Percentiles rank a stretch among this genome's conserved stretches.
Conservation (phyloP, 2,888 invertebrate species). For the Palloptera scutellata region DNA sequence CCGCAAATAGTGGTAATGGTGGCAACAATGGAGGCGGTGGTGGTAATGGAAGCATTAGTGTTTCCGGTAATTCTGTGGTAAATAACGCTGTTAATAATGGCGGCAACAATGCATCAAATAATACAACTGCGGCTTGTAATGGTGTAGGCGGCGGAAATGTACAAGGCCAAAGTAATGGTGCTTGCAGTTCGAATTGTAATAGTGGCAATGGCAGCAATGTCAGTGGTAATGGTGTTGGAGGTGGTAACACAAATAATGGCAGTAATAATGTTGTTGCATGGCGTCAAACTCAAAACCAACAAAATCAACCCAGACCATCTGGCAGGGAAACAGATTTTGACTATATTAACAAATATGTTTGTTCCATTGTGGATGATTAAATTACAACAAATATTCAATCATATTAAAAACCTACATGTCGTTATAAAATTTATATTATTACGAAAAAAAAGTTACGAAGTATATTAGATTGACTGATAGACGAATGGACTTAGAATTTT, state of each 20-base stretch:
- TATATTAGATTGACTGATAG: constrained; percentile 51
- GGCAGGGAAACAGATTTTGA: constrained; percentile 63
- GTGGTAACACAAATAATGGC: constrained; percentile 64
- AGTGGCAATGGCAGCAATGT: constrained; percentile 34
- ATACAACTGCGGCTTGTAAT: constrained; percentile 31
- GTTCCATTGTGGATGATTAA: constrained; percentile 63
- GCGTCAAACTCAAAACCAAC: constrained; percentile 55
- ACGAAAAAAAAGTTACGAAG: constrained; percentile 46
- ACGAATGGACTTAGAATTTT: constrained; percentile 58
- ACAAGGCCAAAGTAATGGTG: constrained; percentile 26
- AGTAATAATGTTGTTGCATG: constrained; percentile 61
- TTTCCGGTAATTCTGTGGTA: constrained; percentile 26
- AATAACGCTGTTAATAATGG: constrained; percentile 25
- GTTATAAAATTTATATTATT: constrained; percentile 22
- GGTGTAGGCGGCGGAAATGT: constrained; percentile 22
- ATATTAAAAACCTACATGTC: constrained; percentile 10
- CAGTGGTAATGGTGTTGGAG: constrained; percentile 56
- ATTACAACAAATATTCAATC: constrained; percentile 24
- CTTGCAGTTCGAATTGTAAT: constrained; percentile 46
- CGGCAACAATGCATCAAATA: constrained; percentile 34
- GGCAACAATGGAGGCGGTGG: constrained; percentile 35
- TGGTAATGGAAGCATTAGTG: constrained; percentile 36
- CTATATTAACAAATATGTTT: constrained; percentile 63
- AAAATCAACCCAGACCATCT: constrained; percentile 58
- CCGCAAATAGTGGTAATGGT: constrained; percentile 31